These are phyloP conservation scores for Palythoa grandis DNA, from an alignment of 92 coral and sea anemone genomes.

Conservation along the genomic window DNA sequence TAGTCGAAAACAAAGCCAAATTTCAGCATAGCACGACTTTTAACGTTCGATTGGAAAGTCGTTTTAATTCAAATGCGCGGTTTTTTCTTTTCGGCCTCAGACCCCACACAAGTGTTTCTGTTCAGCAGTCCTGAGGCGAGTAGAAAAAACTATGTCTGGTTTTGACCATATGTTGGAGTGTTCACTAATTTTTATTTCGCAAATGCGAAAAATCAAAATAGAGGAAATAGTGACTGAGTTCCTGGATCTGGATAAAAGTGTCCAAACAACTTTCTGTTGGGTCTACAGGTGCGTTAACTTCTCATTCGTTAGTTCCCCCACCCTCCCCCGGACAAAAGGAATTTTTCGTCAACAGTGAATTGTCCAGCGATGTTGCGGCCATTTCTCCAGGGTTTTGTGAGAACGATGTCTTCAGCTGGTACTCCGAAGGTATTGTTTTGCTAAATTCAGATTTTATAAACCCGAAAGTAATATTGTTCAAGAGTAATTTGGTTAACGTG, in stretches of 20 bases:
- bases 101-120: neutral
- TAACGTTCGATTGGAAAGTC: constrained; percentile 5
- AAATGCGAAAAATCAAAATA: neutral
- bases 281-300: no score
- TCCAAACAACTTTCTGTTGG: no score
- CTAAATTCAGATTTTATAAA: neutral
- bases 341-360: neutral
- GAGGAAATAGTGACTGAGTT: no score
- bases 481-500: neutral
- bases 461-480: neutral
- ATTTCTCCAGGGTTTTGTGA: neutral
- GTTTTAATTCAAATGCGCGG: constrained; percentile 12
- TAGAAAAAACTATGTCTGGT: neutral
- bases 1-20: neutral
- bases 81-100: constrained; percentile 28
- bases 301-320: neutral
- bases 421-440: neutral
- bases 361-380: neutral
- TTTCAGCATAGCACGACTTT: neutral
- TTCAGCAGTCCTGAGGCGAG: constrained; percentile 4
- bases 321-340: constrained; percentile 1
- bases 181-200: neutral
- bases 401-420: neutral
- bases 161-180: neutral
- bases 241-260: no score